Evolutionary conservation across 30 jellyfish, hydroid and myxozoan species (phyloP).

Genomic region (Aurelia coerulea): DNA sequence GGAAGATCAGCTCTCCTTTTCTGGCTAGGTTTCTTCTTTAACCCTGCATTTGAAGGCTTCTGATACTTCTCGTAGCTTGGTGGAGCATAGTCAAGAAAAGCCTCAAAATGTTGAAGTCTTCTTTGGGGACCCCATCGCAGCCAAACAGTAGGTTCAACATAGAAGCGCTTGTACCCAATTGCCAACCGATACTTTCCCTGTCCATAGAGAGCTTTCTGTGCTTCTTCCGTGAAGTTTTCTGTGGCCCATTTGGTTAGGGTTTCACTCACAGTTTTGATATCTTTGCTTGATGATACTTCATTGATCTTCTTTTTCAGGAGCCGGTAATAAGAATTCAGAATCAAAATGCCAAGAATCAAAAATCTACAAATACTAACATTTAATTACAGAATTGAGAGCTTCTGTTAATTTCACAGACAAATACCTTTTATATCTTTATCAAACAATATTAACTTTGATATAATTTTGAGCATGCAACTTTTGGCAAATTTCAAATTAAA

Average conservation of each 20-base stretch:
- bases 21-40: slow-evolving; percentile 39
- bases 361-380: too few relatives aligned
- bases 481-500: too few relatives aligned
- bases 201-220: slow-evolving; percentile 40
- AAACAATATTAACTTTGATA: too few relatives aligned
- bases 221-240: slow-evolving; percentile 29
- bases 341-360: too few relatives aligned
- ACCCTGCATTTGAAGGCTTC: slow-evolving; percentile 63
- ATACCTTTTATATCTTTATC: too few relatives aligned
- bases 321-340: background rate
- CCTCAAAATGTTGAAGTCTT: slow-evolving; percentile 38
- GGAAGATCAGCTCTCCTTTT: slow-evolving; percentile 49
- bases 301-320: background rate
- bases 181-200: slow-evolving; percentile 4
- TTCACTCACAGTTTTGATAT: background rate
- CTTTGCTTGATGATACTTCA: slow-evolving; percentile 1
- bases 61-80: slow-evolving; percentile 25
- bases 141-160: slow-evolving; percentile 37
- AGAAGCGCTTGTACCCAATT: background rate
- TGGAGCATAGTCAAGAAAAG: slow-evolving; percentile 40
- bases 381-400: too few relatives aligned
- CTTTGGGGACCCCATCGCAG: slow-evolving; percentile 32
- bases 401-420: too few relatives aligned
- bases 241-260: slow-evolving; percentile 8
- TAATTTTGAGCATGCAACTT: too few relatives aligned